These are phyloP conservation scores for Hypolimnas misippus DNA, from an alignment of 2,888 invertebrate species.

Conservation along the genomic window DNA sequence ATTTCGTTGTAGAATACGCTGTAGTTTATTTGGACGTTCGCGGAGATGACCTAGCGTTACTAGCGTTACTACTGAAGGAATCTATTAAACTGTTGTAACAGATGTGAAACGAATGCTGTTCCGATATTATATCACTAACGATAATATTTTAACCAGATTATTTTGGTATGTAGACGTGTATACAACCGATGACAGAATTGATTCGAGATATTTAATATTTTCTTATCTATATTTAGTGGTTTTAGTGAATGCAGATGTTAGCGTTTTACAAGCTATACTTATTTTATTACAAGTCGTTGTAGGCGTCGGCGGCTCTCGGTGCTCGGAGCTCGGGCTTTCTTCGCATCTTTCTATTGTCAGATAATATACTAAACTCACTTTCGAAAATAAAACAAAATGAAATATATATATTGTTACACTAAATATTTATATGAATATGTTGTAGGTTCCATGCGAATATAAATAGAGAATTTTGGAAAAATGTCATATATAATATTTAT, in stretches of 20 bases:
- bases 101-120: slow-evolving; percentile 51
- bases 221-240: slow-evolving; percentile 64
- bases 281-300: slow-evolving; percentile 41
- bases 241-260: slow-evolving; percentile 50
- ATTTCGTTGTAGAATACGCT: slow-evolving; percentile 17
- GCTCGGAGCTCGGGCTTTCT: not conserved
- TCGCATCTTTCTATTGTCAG: not conserved
- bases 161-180: slow-evolving; percentile 53
- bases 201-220: slow-evolving; percentile 63
- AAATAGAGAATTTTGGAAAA: too few species aligned
- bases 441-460: too few species aligned
- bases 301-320: not conserved
- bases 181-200: slow-evolving; percentile 50
- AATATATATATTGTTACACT: too few species aligned
- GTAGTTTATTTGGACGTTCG: slow-evolving; percentile 34
- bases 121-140: slow-evolving; percentile 50
- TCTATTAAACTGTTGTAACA: slow-evolving; percentile 37
- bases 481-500: too few species aligned
- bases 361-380: too few species aligned
- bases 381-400: too few species aligned
- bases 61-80: slow-evolving; percentile 46
- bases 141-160: slow-evolving; percentile 68
- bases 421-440: too few species aligned
- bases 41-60: slow-evolving; percentile 20
- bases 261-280: slow-evolving; percentile 21